A percentile compares a stretch with the other conserved stretches of the same genome.
These are phyloP conservation scores for Cotesia glomerata DNA, from an alignment of 1,140 invertebrate genomes.

Conservation along the genomic window DNA sequence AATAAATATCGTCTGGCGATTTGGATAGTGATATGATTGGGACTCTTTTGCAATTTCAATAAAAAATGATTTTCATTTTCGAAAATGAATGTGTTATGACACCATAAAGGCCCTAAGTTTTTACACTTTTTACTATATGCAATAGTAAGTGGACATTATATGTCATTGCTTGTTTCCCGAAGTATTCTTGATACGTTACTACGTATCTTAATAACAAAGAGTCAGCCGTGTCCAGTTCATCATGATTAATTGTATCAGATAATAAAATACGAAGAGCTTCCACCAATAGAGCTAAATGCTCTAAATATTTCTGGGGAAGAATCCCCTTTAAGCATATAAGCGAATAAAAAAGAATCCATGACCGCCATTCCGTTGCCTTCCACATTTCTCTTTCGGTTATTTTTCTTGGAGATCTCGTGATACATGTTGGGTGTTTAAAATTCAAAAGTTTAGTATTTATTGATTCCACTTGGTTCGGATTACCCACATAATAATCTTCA, in stretches of 20 bases:
- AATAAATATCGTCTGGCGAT: constrained; percentile 16
- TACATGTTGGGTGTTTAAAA: constrained; percentile 9
- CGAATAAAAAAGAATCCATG: constrained; percentile 20
- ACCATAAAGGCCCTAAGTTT: constrained; percentile 15
- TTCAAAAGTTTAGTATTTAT: constrained; percentile 25
- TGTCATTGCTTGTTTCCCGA: constrained; percentile 16
- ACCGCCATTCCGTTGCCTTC: constrained; percentile 28
- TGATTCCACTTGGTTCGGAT: constrained; percentile 1
- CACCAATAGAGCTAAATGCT: constrained; percentile 21
- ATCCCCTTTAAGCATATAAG: constrained; percentile 21
- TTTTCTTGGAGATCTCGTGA: constrained; percentile 18
- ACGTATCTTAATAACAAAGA: background rate
- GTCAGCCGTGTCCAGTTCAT: background rate
- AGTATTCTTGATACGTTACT: constrained; percentile 1
- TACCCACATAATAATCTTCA: constrained; percentile 31
- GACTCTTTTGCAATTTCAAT: constrained; percentile 21
- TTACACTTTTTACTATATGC: constrained; percentile 7
- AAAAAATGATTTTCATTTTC: constrained; percentile 19
- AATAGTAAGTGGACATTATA: constrained; percentile 21
- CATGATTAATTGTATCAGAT: background rate
- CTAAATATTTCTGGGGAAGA: constrained; percentile 12
- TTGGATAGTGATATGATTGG: background rate
- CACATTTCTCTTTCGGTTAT: constrained; percentile 10
- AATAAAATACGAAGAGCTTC: constrained; percentile 19
- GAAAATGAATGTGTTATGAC: constrained; percentile 19